These are phyloP conservation scores for Xestoiulus laeticollis DNA, from an alignment of 2,888 invertebrate species.

Conservation along the genomic window DNA sequence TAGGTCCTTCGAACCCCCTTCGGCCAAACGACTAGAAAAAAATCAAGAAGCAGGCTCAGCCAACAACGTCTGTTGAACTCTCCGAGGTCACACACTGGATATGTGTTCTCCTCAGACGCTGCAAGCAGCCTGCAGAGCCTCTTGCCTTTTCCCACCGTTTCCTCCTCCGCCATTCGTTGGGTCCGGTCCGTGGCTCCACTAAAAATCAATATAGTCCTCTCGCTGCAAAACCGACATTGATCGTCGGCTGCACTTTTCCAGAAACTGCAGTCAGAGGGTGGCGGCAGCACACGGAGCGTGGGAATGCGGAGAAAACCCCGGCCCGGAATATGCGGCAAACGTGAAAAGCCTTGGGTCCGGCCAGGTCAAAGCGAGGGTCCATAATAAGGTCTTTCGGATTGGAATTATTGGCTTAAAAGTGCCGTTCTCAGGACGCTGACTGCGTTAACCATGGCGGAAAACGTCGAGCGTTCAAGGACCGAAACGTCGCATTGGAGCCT, in stretches of 20 bases:
- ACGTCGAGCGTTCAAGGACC: background rate
- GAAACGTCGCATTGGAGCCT: background rate
- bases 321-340: slow-evolving; percentile 31
- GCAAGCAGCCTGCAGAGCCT: background rate
- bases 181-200: slow-evolving; percentile 21
- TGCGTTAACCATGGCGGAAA: background rate
- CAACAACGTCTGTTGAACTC: background rate
- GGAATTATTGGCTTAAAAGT: background rate
- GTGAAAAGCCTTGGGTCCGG: background rate
- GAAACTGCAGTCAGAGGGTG: slow-evolving; percentile 3
- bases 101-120: background rate
- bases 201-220: slow-evolving; percentile 37
- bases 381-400: background rate
- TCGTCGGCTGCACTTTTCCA: slow-evolving; percentile 25
- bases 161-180: background rate
- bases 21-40: no score
- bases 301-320: slow-evolving; percentile 5
- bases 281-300: background rate
- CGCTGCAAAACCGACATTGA: slow-evolving; percentile 20
- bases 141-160: background rate
- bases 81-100: background rate
- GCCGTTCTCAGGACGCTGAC: background rate
- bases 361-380: background rate
- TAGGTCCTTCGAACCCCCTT: no score
- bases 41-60: background rate